Evolutionary conservation across 2,888 invertebrate species (phyloP).

Genomic region (Siphlonurus alternatus): DNA sequence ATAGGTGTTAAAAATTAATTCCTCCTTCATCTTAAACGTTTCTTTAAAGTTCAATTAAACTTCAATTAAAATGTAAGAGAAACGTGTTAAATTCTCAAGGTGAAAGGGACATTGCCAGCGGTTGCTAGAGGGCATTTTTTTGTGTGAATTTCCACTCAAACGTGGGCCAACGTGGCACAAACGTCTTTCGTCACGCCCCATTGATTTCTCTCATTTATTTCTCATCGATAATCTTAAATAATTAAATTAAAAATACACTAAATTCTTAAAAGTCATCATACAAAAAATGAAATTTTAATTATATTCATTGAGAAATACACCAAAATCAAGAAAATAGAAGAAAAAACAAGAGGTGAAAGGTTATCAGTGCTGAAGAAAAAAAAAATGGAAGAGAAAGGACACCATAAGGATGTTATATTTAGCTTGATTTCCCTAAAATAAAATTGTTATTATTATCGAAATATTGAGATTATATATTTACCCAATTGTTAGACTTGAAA

Average conservation of each 20-base stretch:
- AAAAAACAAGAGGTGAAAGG: neutral
- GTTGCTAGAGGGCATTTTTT: neutral
- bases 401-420: neutral
- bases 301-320: neutral
- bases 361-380: neutral
- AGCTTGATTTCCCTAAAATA: neutral
- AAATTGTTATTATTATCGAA: neutral
- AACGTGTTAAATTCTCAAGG: too few relatives aligned
- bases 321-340: too few relatives aligned
- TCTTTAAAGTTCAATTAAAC: too few relatives aligned
- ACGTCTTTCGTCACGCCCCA: neutral
- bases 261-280: neutral
- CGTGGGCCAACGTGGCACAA: neutral
- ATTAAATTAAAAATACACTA: neutral
- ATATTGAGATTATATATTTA: constrained; percentile 28
- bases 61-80: too few relatives aligned
- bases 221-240: neutral
- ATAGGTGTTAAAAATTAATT: too few relatives aligned
- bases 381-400: neutral
- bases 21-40: too few relatives aligned
- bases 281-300: neutral
- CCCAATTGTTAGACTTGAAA: constrained; percentile 80
- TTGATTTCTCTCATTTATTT: neutral
- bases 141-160: neutral
- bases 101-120: neutral